Evolutionary conservation across 2,888 invertebrate genomes (phyloP).

Genomic region (Lasius platythorax): DNA sequence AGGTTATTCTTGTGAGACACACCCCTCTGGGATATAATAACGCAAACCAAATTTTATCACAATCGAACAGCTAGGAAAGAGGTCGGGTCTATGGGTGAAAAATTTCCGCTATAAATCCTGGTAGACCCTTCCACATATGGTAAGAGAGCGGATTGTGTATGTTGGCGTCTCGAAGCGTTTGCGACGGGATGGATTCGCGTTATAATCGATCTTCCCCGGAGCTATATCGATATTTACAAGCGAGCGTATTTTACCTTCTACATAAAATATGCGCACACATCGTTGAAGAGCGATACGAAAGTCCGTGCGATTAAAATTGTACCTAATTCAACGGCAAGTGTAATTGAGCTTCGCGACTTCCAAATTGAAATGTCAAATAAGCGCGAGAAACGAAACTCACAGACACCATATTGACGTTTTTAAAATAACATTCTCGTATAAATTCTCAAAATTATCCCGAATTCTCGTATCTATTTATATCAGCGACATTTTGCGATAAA

Average conservation of each 20-base stretch:
- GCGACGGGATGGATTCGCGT: conserved; percentile 31
- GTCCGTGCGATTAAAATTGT: conserved; percentile 18
- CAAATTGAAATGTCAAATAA: conserved; percentile 21
- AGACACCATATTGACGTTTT: neutral
- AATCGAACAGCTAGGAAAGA: neutral
- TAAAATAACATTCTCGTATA: conserved; percentile 20
- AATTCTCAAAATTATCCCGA: neutral
- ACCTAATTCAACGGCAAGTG: neutral
- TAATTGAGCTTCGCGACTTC: conserved; percentile 13
- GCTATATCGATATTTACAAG: conserved; percentile 27
- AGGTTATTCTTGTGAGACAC: conserved; percentile 16
- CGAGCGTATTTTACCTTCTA: neutral
- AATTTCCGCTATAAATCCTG: conserved; percentile 59
- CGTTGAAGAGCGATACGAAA: neutral
- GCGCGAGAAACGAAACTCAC: conserved; percentile 21
- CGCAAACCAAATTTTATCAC: conserved; percentile 31
- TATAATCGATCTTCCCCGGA: conserved; percentile 37
- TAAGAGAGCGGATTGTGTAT: conserved; percentile 37
- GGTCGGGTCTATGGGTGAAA: conserved; percentile 12
- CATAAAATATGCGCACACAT: conserved; percentile 11
- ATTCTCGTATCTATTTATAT: conserved; percentile 16
- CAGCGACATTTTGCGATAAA: neutral
- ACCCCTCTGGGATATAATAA: neutral
- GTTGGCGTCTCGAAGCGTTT: conserved; percentile 39
- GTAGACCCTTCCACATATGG: conserved; percentile 45